These are phyloP conservation scores for Zalophus californianus DNA, from an alignment of 2,797 vertebrate species.

Conservation along the genomic window DNA sequence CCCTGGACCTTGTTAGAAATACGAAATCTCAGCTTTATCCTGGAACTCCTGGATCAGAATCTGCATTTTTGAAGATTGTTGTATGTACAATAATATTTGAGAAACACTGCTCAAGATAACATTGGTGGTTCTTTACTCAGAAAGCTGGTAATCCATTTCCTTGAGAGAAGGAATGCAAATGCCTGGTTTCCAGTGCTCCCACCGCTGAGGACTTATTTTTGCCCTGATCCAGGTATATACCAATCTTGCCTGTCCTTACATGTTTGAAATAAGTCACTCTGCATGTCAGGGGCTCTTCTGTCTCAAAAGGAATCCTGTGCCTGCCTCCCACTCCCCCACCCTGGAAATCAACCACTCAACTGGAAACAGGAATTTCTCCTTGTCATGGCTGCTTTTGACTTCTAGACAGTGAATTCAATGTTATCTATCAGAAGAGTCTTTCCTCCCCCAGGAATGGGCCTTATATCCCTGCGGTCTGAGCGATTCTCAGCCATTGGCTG, in stretches of 20 bases:
- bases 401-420: background rate
- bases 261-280: constrained; percentile 9
- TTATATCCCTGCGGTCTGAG: background rate
- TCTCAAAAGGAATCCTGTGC: background rate
- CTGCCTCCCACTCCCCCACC: background rate
- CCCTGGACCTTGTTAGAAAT: constrained; percentile 3
- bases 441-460: background rate
- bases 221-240: background rate
- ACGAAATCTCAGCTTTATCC: background rate
- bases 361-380: background rate
- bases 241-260: background rate
- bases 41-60: constrained; percentile 1
- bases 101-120: constrained; percentile 5
- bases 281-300: background rate
- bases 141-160: constrained; percentile 34
- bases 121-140: background rate
- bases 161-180: background rate
- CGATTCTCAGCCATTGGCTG: background rate
- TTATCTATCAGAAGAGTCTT: background rate
- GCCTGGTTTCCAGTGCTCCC: background rate
- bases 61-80: background rate
- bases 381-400: background rate
- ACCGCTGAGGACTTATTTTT: background rate
- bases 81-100: constrained; percentile 3
- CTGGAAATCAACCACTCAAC: background rate